Evolutionary conservation across 2,113 vertebrate species (phyloP).

Genomic region (Tachysurus vachellii): DNA sequence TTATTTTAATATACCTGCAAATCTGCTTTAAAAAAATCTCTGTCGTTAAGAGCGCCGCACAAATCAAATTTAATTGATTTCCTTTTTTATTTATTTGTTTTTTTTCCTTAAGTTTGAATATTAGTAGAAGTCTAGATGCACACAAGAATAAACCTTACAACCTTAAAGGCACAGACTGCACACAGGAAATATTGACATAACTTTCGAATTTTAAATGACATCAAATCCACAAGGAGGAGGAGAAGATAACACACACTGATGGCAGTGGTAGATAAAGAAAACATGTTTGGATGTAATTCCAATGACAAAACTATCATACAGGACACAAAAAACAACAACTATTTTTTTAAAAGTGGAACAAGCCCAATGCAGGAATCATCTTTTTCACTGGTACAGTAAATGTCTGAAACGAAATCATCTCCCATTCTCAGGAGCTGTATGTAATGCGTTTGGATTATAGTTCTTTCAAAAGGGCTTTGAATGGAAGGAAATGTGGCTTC

Average conservation of each 20-base stretch:
- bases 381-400: background rate
- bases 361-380: background rate
- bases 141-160: background rate
- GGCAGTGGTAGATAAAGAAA: background rate
- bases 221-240: background rate
- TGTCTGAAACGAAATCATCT: background rate
- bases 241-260: background rate
- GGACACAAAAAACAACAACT: too few species aligned
- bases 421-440: background rate
- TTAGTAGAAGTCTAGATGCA: background rate
- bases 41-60: too few species aligned
- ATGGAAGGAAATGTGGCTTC: background rate
- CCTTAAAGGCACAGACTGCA: background rate
- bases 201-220: background rate
- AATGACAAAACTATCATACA: background rate
- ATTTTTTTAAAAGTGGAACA: too few species aligned
- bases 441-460: conserved; percentile 13
- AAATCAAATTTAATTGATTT: too few species aligned
- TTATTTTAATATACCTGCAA: too few species aligned
- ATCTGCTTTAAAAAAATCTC: too few species aligned
- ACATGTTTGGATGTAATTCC: background rate
- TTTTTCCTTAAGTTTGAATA: too few species aligned
- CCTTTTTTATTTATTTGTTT: too few species aligned
- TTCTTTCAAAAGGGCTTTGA: background rate
- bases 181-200: background rate